A percentile compares a stretch with the other conserved stretches of the same genome.
These are phyloP conservation scores for Daboia siamensis DNA, from an alignment of 2,113 vertebrate species.

Conservation along the genomic window DNA sequence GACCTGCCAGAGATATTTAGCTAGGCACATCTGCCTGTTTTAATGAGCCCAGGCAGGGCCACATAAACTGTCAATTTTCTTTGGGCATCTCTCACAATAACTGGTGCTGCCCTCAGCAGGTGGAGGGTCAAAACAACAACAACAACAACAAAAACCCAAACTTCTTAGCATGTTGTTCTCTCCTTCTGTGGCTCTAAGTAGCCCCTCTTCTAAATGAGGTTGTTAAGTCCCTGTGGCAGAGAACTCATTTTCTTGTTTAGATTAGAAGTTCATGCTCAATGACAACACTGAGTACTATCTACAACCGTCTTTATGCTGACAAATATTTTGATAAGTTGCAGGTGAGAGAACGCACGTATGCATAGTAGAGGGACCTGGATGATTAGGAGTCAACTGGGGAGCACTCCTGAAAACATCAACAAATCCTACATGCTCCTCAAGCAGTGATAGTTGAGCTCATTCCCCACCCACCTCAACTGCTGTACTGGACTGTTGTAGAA, in stretches of 20 bases:
- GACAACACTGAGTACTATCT: neutral
- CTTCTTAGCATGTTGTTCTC: too few relatives aligned
- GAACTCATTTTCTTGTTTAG: neutral
- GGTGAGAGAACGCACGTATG: neutral
- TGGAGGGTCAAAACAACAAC: neutral
- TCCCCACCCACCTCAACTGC: neutral
- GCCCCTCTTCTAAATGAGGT: neutral
- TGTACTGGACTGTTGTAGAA: neutral
- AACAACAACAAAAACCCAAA: neutral
- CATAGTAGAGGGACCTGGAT: neutral
- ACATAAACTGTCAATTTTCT: neutral
- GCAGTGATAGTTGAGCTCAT: neutral
- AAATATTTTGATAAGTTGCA: neutral
- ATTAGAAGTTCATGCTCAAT: neutral
- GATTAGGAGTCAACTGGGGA: neutral
- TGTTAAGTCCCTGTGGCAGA: neutral
- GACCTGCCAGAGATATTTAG: neutral
- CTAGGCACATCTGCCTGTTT: constrained; percentile 4
- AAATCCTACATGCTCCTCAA: neutral
- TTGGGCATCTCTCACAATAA: neutral
- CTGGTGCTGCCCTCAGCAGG: neutral
- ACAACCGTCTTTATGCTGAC: neutral
- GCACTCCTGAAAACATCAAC: neutral
- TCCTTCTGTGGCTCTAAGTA: neutral
- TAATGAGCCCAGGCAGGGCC: constrained; percentile 2